Evolutionary conservation across 2,888 invertebrate species (phyloP).

Genomic region (Trissoscelio sp.): DNA sequence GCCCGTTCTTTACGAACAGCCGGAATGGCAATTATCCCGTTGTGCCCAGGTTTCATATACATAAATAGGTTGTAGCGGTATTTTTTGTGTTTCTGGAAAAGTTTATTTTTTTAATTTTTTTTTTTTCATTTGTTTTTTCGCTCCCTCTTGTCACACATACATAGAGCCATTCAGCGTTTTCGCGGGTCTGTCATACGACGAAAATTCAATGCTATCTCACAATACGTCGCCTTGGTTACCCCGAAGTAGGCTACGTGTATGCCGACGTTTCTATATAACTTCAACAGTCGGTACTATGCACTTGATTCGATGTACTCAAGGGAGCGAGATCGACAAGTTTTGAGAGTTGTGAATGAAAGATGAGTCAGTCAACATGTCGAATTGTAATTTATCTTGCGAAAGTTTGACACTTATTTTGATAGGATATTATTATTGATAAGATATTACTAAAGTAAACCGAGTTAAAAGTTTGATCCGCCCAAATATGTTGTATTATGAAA

Average conservation of each 20-base stretch:
- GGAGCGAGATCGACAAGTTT: conserved; percentile 53
- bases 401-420: conserved; percentile 48
- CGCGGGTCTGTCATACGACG: conserved; percentile 9
- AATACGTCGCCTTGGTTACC: conserved; percentile 52
- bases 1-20: no score
- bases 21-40: no score
- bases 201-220: conserved; percentile 45
- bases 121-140: no score
- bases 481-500: no score
- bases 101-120: no score
- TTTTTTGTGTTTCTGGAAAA: no score
- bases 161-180: conserved; percentile 31
- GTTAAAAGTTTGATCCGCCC: conserved; percentile 40
- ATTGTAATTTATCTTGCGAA: conserved; percentile 52
- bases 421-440: conserved; percentile 41
- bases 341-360: conserved; percentile 55
- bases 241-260: conserved; percentile 38
- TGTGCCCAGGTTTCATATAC: no score
- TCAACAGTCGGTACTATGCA: conserved; percentile 41
- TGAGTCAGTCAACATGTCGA: conserved; percentile 55
- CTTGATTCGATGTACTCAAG: conserved; percentile 57
- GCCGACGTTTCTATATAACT: conserved; percentile 47
- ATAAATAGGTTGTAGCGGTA: no score
- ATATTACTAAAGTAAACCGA: conserved; percentile 42
- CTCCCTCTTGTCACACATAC: neutral